Evolutionary conservation across 2,113 vertebrate genomes (phyloP).

Genomic region (Campylorhamphus procurvoides): DNA sequence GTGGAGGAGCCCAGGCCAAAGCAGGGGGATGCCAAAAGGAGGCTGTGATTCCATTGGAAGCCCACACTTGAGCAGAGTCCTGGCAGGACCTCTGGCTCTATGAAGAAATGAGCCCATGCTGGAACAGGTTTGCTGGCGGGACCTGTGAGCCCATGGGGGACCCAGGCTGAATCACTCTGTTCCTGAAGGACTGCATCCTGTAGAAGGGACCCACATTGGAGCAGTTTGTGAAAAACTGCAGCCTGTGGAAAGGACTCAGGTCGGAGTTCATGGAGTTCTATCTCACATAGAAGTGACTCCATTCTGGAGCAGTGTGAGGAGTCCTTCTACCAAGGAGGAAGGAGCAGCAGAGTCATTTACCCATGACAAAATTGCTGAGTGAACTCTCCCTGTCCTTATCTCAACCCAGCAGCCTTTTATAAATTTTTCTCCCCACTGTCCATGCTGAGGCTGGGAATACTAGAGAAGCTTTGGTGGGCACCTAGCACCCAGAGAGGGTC

Average conservation of each 20-base stretch:
- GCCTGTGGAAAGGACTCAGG: background rate
- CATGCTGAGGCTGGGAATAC: background rate
- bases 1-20: background rate
- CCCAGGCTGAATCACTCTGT: background rate
- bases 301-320: background rate
- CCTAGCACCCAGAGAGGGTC: background rate
- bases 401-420: background rate
- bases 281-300: background rate
- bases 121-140: background rate
- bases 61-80: background rate
- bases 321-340: background rate
- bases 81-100: background rate
- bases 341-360: background rate
- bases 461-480: background rate
- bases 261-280: background rate
- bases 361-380: background rate
- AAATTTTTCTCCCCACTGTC: background rate
- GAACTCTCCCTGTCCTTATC: background rate
- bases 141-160: background rate
- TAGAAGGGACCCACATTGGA: rapidly evolving
- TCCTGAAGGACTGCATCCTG: background rate
- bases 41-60: background rate
- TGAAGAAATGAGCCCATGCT: background rate
- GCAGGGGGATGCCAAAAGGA: background rate
- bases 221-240: background rate